Evolutionary conservation across 2,797 vertebrate genomes (phyloP).

Genomic region (Labeo calbasu): DNA sequence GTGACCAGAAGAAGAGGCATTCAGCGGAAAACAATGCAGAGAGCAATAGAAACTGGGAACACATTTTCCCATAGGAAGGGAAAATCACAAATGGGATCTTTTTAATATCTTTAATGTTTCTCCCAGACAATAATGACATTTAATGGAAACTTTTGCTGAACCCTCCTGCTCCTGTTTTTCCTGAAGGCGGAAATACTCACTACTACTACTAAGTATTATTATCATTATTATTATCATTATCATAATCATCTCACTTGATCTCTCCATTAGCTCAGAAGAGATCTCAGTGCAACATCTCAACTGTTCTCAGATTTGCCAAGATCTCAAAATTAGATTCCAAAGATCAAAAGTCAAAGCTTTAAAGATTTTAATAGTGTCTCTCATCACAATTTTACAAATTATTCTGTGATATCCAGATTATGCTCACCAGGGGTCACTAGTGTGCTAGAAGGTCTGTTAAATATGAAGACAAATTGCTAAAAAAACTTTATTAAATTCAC

Average conservation of each 20-base stretch:
- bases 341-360: background rate
- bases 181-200: background rate
- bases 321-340: background rate
- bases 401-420: background rate
- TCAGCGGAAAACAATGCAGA: conserved; percentile 40
- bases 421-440: background rate
- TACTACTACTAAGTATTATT: background rate
- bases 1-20: conserved; percentile 21
- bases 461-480: background rate
- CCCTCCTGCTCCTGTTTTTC: background rate
- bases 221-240: no score
- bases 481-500: background rate
- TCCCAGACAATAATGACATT: background rate
- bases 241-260: background rate
- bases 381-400: background rate
- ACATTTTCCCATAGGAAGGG: background rate
- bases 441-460: background rate
- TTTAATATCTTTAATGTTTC: background rate
- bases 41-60: conserved; percentile 28
- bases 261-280: background rate
- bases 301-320: background rate
- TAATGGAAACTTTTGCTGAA: background rate
- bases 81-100: conserved; percentile 18
- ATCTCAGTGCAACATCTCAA: background rate
- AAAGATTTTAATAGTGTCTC: background rate